Base-by-base conservation (phyloP, 1,140 invertebrate genomes). In the Leptinotarsa undecemlineata region DNA sequence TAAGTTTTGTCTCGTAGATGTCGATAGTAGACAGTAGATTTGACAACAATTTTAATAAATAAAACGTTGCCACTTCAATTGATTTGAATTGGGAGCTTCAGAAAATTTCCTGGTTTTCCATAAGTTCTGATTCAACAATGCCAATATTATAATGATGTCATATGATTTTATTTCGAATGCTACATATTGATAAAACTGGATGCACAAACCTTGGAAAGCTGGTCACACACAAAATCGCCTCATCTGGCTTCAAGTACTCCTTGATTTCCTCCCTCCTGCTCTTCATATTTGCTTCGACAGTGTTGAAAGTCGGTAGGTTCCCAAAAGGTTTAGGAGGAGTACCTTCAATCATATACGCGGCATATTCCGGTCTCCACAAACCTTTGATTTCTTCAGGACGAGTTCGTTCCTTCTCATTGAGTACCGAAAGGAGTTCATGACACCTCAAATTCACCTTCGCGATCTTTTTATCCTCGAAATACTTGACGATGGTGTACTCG, bases 341-440 rank as follows among this genome's bases (percentile, higher is more conserved):
- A 20, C 98, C 98, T 88, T 99, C 98, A 66, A 99, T 90, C 98
- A 99, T 99, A 82, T 99, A 99, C 63, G 94, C 92, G 33, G 95
- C 98, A 89, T 98, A 99, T 88, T 99, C 98, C n/a, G 98, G 98
- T 71, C 96, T 90, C 98, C 98, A 99, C 19, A 98, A 85, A 4
- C 94, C 96, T 82, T 95, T 95, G 8, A 94, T 92, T 81, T 88
- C 91, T 75, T 91, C 87, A 75, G 95, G 93, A 88, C 96, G 90
- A 72, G 89, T 88, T 23, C 86, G 84, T 84, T 97, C 94, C 84
- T 94, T 94, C 87, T 97, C 93, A 83, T 94, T 93, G 6, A 99
- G 88, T 77, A 89, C 86, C 20, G 90, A 86, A 6, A 99, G 86
- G 33, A 99, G 86, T 77, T 96, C 91, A 76, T 91, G 85, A 23